Percentiles rank a stretch among this genome's conserved stretches.
Evolutionary conservation across 2,888 invertebrate genomes (phyloP).

Genomic region (Polyploca ridens): DNA sequence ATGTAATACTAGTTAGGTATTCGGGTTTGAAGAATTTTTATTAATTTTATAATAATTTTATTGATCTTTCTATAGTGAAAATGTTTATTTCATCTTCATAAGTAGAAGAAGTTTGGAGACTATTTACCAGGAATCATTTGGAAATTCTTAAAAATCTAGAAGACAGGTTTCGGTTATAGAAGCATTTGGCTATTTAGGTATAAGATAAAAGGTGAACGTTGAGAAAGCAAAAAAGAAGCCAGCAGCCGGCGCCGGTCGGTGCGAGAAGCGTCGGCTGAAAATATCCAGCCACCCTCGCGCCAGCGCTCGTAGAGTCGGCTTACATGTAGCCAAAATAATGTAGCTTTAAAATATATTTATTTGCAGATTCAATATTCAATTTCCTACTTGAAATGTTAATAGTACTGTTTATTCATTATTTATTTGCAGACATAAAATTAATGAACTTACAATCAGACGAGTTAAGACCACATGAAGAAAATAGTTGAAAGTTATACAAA

Average conservation of each 20-base stretch:
- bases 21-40: no score
- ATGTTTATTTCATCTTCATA: no score
- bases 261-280: slow-evolving; percentile 60
- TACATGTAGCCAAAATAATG: slow-evolving; percentile 42
- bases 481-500: no score
- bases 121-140: neutral
- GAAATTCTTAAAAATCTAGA: neutral
- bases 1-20: no score
- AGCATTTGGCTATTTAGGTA: slow-evolving; percentile 8
- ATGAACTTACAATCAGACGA: no score
- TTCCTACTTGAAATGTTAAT: no score
- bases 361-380: no score
- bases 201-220: slow-evolving; percentile 30
- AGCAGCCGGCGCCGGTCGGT: slow-evolving; percentile 58
- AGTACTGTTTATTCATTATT: no score
- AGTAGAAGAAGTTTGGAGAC: neutral
- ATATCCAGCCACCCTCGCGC: slow-evolving; percentile 59
- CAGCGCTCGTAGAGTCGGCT: slow-evolving; percentile 33
- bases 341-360: neutral
- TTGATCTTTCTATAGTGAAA: no score
- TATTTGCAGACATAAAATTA: no score
- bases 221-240: slow-evolving; percentile 56
- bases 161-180: neutral
- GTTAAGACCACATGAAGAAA: no score
- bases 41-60: no score